Evolutionary conservation across 2,113 vertebrate species (phyloP).

Genomic region (Catharus bicknelli): DNA sequence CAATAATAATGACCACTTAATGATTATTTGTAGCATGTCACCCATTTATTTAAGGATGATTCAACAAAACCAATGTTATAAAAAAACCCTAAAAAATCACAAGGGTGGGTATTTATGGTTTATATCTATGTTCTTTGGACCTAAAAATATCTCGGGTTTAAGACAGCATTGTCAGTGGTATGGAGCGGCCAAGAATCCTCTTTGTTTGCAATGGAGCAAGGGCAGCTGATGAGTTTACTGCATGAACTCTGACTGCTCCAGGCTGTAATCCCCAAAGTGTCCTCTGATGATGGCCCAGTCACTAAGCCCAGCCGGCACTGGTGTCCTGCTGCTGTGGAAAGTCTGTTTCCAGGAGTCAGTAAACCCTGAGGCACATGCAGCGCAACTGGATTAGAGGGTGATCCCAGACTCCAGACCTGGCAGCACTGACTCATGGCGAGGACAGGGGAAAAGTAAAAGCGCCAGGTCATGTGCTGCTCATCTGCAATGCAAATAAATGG

Average conservation of each 20-base stretch:
- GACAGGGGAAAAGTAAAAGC: background rate
- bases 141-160: background rate
- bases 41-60: background rate
- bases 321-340: background rate
- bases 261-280: background rate
- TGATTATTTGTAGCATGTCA: background rate
- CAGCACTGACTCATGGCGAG: background rate
- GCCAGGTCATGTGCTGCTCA: background rate
- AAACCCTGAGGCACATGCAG: background rate
- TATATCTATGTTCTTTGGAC: conserved; percentile 18
- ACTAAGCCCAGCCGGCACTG: background rate
- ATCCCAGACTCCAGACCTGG: background rate
- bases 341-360: background rate
- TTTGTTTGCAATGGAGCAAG: background rate
- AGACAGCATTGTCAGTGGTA: background rate
- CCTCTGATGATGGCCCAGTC: background rate
- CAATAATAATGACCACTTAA: background rate
- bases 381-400: background rate
- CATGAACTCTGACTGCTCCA: background rate
- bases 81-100: background rate
- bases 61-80: background rate
- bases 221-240: background rate
- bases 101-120: background rate
- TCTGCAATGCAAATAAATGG: conserved; percentile 19
- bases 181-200: background rate